Evolutionary conservation across 2,113 vertebrate species (phyloP).

Genomic region (Puma concolor): DNA sequence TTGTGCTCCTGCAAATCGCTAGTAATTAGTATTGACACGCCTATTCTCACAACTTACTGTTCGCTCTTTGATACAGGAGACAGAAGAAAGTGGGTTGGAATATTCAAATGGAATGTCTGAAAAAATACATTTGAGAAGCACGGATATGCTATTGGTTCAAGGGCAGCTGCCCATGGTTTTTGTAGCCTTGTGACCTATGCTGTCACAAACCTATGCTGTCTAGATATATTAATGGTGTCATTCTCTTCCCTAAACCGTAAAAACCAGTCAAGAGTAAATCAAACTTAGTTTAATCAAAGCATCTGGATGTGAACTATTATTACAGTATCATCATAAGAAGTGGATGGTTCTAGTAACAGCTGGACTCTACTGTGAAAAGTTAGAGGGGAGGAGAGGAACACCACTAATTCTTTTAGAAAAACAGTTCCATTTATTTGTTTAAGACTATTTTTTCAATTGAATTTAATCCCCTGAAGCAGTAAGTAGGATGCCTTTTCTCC

Average conservation of each 20-base stretch:
- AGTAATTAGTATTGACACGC: constrained; percentile 71
- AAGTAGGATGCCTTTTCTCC: constrained; percentile 71
- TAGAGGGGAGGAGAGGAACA: not conserved
- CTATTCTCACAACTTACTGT: constrained; percentile 65
- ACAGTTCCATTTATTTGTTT: constrained; percentile 75
- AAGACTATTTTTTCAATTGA: constrained; percentile 77
- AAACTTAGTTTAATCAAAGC: constrained; percentile 75
- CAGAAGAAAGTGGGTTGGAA: constrained; percentile 56
- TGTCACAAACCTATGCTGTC: constrained; percentile 63
- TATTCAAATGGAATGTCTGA: constrained; percentile 59
- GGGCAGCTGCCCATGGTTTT: constrained; percentile 48
- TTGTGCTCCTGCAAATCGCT: not conserved
- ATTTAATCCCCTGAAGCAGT: constrained; percentile 81
- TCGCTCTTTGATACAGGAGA: constrained; percentile 56
- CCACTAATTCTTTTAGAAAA: constrained; percentile 66
- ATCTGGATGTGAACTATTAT: constrained; percentile 71
- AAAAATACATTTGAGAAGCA: constrained; percentile 63
- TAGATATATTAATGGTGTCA: constrained; percentile 82
- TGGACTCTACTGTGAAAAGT: constrained; percentile 51
- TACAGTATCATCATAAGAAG: constrained; percentile 53
- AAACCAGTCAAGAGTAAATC: constrained; percentile 76
- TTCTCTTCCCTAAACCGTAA: constrained; percentile 83
- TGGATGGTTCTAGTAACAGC: constrained; percentile 62
- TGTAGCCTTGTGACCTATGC: constrained; percentile 55
- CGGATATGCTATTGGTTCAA: not conserved